Percentiles rank a stretch among this genome's conserved stretches.
phyloP scores from a whole-genome alignment of 2,797 vertebrate genomes.

The Okamejei kenojei region DNA sequence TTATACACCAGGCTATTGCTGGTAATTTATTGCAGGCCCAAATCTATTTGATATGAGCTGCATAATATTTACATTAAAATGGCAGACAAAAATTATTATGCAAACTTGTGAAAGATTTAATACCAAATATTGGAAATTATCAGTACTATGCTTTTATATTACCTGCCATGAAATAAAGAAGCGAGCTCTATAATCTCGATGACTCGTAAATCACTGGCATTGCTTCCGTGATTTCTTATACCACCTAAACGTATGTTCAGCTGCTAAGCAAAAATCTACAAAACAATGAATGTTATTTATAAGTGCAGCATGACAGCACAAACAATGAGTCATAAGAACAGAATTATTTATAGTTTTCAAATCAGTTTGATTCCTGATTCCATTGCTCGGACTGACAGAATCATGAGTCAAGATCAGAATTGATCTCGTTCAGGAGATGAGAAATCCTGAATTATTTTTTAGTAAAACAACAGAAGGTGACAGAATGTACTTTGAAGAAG shows the following conservation, averaged over 20 bases:
- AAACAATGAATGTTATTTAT: conserved; percentile 16
- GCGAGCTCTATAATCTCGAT: not conserved
- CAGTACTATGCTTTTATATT: not conserved
- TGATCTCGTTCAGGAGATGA: not conserved
- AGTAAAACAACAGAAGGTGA: not conserved
- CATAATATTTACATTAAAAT: not conserved
- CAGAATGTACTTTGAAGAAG: not conserved
- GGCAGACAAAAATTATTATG: not conserved
- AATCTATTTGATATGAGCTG: not conserved
- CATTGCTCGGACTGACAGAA: not conserved
- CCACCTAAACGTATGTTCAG: too few species aligned
- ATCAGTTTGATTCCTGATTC: conserved; percentile 5
- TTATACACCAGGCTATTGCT: not conserved
- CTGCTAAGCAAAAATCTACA: not conserved
- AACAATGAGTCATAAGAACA: not conserved
- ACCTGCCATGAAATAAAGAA: not conserved
- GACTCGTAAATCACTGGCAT: not conserved
- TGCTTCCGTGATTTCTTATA: not conserved
- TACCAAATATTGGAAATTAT: not conserved
- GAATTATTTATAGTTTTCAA: conserved; percentile 5
- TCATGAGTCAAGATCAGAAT: not conserved
- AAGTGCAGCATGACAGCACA: conserved; percentile 12
- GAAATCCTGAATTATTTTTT: not conserved
- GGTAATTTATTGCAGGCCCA: not conserved
- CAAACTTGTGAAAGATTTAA: not conserved